Conservation (phyloP, 2,888 invertebrate species). For the Agrilus biguttatus region DNA sequence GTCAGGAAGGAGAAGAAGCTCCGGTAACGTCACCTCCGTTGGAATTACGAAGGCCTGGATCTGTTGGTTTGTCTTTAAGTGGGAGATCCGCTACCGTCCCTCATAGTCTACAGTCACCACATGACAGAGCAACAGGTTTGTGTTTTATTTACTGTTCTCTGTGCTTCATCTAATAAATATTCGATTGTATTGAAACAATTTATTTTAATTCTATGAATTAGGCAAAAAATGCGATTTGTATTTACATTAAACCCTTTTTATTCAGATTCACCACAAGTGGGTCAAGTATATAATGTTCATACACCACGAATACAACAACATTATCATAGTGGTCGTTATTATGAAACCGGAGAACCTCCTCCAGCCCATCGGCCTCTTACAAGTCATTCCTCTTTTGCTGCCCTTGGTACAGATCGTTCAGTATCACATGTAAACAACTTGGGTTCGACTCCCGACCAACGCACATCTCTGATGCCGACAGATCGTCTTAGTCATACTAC, state of each 20-base stretch:
- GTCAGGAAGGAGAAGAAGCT: slow-evolving; percentile 33
- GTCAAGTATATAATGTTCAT: slow-evolving; percentile 43
- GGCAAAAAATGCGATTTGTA: not conserved
- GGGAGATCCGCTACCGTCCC: slow-evolving; percentile 48
- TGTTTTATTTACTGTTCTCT: not conserved
- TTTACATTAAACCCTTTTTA: slow-evolving; percentile 3
- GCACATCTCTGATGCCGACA: slow-evolving; percentile 15
- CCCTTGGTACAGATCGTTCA: slow-evolving; percentile 26
- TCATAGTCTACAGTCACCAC: slow-evolving; percentile 53
- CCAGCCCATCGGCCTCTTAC: slow-evolving; percentile 39
- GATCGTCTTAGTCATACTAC: slow-evolving; percentile 22
- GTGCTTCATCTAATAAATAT: not conserved
- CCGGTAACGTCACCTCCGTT: slow-evolving; percentile 44
- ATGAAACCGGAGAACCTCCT: slow-evolving; percentile 45
- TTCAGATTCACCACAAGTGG: slow-evolving; percentile 52
- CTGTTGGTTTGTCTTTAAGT: slow-evolving; percentile 30
- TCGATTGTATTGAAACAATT: not conserved
- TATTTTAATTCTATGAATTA: not conserved
- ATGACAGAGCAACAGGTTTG: slow-evolving; percentile 49
- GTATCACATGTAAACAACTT: slow-evolving; percentile 24
- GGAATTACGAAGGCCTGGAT: slow-evolving; percentile 49
- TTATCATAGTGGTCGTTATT: slow-evolving; percentile 36
- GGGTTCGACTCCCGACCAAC: slow-evolving; percentile 16
- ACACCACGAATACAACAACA: slow-evolving; percentile 32
- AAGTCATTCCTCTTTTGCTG: slow-evolving; percentile 29